Base-by-base conservation (phyloP, 1,140 invertebrate genomes). In the Heliconius nattereri region DNA sequence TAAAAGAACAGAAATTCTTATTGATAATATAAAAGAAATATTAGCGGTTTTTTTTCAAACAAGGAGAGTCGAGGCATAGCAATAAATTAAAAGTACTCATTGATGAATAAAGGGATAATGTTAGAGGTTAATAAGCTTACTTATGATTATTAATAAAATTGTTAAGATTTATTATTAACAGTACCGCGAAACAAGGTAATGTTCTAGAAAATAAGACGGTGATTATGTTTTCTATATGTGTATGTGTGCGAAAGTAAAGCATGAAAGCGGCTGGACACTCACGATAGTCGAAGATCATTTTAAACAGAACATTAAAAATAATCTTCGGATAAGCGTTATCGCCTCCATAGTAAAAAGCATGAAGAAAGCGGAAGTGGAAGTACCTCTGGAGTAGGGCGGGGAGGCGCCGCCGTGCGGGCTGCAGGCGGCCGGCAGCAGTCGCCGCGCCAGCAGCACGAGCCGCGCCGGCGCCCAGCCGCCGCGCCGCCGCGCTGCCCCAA, bases 391-490 rank as follows among this genome's bases (percentile, higher is more conserved):
- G 95, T 96, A 96, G 90, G 96, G 96, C 92, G 96, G 96, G 91
- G 95, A 96, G 94, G 96, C 95, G 95, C 96, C 95, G 94, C 95
- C 96, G 95, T 96, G 96, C 95, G 96, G 96, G 94, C 95, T 95
- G 95, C 96, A 96, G 95, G 96, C 96, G 95, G 95, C 95, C 94
- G 96, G 96, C 95, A 96, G 96, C 95, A 96, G 95, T 83, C 96
- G 95, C 91, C 96, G 96, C 94, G 95, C 95, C 94, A 96, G 87
- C 84, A 86, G 85, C 85, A 88, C 91, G 81, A 93, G 87, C 84
- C 90, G 85, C 87, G 95, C 91, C 94, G 94, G 90, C 79, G 85
- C 87, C 95, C 95, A 95, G 92, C 94, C 93, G 90, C 94, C 93
- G 90, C 94, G 94, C 79, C 85, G 86, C 79, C 89, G 87, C 88